phyloP scores from a whole-genome alignment of 2,888 invertebrate genomes.

The Anorthoa munda region DNA sequence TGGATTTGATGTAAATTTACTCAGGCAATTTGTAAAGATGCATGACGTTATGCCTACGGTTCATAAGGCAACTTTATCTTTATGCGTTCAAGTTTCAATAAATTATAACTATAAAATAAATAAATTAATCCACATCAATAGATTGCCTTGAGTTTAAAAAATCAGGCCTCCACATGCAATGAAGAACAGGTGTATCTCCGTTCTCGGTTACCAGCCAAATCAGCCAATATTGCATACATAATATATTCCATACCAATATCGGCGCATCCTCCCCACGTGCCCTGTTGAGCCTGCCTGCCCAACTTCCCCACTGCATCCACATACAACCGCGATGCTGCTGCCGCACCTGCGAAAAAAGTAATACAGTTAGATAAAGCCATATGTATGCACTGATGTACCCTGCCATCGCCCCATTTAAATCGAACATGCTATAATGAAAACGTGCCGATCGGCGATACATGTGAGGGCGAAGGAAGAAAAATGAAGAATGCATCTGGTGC shows the following conservation, averaged over 20 bases:
- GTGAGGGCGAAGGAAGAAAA: constrained; percentile 22
- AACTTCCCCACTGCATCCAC: constrained; percentile 97
- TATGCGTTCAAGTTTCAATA: too few relatives aligned
- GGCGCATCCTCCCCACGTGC: constrained; percentile 96
- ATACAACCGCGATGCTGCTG: constrained; percentile 96
- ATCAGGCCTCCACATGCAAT: background rate
- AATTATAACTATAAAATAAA: too few relatives aligned
- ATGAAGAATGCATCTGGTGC: constrained; percentile 31
- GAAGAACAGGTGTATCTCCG: background rate
- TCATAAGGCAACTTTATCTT: too few relatives aligned
- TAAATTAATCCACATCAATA: background rate
- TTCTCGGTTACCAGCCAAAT: constrained; percentile 12
- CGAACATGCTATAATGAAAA: constrained; percentile 54
- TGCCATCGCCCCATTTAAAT: constrained; percentile 34
- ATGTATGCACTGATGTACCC: constrained; percentile 25
- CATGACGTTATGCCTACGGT: too few relatives aligned
- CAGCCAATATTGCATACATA: constrained; percentile 69
- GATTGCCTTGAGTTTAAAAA: background rate
- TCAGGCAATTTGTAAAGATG: background rate
- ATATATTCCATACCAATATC: constrained; percentile 94
- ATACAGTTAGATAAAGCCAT: constrained; percentile 23
- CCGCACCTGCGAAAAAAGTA: constrained; percentile 93
- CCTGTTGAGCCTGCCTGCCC: constrained; percentile 97
- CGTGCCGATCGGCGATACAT: constrained; percentile 50
- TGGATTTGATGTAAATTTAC: background rate